Percentiles rank a stretch among this genome's conserved stretches.
Evolutionary conservation across 2,888 invertebrate species (phyloP).

Genomic region (Cantharis lateralis): DNA sequence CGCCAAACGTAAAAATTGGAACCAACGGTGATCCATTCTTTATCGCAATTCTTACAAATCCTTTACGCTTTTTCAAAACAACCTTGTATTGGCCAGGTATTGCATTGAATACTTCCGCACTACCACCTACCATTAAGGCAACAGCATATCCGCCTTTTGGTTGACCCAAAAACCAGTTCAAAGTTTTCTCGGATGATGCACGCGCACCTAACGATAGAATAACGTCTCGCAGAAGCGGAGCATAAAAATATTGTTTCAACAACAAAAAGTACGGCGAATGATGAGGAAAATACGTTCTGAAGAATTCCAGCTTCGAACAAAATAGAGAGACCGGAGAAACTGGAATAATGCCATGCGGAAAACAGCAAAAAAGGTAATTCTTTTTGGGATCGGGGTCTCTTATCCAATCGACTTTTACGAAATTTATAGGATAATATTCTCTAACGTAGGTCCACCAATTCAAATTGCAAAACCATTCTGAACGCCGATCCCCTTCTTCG

Average conservation of each 20-base stretch:
- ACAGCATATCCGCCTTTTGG: conserved; percentile 64
- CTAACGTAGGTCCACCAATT: conserved; percentile 74
- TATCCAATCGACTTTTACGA: conserved; percentile 58
- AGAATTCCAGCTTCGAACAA: conserved; percentile 67
- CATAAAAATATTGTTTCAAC: conserved; percentile 68
- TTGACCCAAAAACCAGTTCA: conserved; percentile 65
- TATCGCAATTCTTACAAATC: conserved; percentile 49
- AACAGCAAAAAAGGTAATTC: conserved; percentile 86
- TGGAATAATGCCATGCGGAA: conserved; percentile 86
- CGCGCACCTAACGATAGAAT: conserved; percentile 60
- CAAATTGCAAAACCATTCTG: conserved; percentile 62
- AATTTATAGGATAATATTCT: conserved; percentile 81
- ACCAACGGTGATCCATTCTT: conserved; percentile 74
- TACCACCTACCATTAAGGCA: conserved; percentile 85
- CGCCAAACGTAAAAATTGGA: conserved; percentile 89
- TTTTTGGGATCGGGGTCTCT: conserved; percentile 76
- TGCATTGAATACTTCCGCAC: conserved; percentile 83
- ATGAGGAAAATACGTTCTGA: conserved; percentile 58
- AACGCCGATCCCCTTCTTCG: conserved; percentile 60
- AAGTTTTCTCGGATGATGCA: conserved; percentile 68
- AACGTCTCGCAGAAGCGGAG: conserved; percentile 75
- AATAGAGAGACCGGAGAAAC: conserved; percentile 81
- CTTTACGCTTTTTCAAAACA: conserved; percentile 77
- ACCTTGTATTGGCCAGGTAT: conserved; percentile 76
- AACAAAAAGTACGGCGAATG: conserved; percentile 59